Percentiles rank a stretch among this genome's conserved stretches.
phyloP scores from a whole-genome alignment of 2,797 vertebrate species.

The Micrastur ruficollis region DNA sequence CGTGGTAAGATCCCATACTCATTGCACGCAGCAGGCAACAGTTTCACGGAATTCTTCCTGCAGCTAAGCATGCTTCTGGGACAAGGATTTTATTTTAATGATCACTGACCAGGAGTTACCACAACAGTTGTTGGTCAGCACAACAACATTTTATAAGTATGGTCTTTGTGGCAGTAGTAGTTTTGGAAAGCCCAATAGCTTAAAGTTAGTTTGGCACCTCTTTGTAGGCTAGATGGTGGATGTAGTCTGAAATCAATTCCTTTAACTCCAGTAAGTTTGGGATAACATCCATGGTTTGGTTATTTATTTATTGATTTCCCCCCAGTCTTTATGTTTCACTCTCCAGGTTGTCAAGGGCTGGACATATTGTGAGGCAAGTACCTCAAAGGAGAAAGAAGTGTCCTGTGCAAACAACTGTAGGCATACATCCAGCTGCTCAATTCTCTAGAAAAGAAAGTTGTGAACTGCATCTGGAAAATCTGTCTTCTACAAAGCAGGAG shows the following conservation, averaged over 20 bases:
- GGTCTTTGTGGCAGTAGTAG: background rate
- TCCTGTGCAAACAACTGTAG: background rate
- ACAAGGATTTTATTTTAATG: background rate
- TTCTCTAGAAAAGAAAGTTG: background rate
- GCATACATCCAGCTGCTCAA: rapidly evolving
- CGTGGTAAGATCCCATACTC: background rate
- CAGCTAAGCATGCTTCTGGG: background rate
- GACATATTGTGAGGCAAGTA: background rate
- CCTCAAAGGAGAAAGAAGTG: background rate
- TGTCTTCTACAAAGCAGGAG: background rate
- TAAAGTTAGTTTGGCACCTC: background rate
- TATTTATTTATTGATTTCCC: background rate
- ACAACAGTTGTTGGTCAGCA: background rate
- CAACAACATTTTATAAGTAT: background rate
- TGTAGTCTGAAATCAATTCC: background rate
- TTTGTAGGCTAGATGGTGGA: background rate
- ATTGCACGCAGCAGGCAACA: background rate
- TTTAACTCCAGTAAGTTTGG: background rate
- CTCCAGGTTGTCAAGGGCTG: background rate
- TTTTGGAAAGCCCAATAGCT: background rate
- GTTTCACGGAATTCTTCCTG: background rate
- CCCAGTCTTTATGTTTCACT: background rate
- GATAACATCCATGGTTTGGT: background rate
- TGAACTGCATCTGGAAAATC: background rate
- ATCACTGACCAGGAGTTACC: background rate